A percentile compares a stretch with the other conserved stretches of the same genome.
phyloP scores from a whole-genome alignment of 2,113 vertebrate species.

The Plestiodon gilberti region DNA sequence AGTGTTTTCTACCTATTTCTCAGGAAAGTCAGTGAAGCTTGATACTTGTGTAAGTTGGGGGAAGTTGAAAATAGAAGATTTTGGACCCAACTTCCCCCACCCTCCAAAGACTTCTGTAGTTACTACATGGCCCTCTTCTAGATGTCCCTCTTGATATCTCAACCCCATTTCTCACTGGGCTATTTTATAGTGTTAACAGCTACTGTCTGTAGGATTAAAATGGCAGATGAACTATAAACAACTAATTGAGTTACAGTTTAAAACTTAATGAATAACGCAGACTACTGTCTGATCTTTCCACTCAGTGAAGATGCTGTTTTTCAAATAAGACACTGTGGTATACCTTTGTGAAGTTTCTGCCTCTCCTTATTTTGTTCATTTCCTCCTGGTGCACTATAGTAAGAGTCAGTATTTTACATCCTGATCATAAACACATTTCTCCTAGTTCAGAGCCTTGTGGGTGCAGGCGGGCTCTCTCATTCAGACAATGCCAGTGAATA shows the following conservation, averaged over 20 bases:
- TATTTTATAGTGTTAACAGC: constrained; percentile 36
- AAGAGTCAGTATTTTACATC: neutral
- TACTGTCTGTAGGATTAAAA: constrained; percentile 61
- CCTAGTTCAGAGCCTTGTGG: neutral
- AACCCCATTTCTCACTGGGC: constrained; percentile 7
- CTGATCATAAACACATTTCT: constrained; percentile 9
- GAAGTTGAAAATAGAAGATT: constrained; percentile 11
- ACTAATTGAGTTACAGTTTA: constrained; percentile 30
- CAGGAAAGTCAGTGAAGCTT: neutral
- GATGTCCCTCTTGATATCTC: constrained; percentile 9
- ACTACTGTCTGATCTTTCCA: neutral
- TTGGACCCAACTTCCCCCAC: constrained; percentile 26
- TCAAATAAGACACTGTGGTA: constrained; percentile 6
- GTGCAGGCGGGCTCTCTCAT: neutral
- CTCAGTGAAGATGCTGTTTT: constrained; percentile 17
- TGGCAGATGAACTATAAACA: constrained; percentile 43
- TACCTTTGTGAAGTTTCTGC: constrained; percentile 18
- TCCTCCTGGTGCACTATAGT: neutral
- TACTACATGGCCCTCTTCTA: neutral
- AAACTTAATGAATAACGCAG: neutral
- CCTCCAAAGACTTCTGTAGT: neutral
- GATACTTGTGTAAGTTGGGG: constrained; percentile 16
- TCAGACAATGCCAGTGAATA: neutral
- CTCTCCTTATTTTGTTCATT: neutral
- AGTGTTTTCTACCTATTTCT: constrained; percentile 11